Evolutionary conservation across 2,888 invertebrate genomes (phyloP), one percentile per base, ranked within the genome.

Genomic region (Synergus gifuensis): DNA sequence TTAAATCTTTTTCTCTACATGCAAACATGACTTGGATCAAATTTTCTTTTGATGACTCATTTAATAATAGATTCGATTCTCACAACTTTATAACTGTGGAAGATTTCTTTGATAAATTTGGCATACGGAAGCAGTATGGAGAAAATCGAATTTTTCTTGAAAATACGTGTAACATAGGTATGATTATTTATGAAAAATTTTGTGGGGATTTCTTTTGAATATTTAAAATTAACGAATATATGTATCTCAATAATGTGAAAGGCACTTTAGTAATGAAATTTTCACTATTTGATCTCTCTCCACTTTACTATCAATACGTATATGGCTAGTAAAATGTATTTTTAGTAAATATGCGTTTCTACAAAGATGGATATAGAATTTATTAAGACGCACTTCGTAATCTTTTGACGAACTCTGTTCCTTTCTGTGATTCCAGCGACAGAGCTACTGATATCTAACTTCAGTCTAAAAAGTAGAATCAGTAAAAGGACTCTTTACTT

Each of bases 251-350:
- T 78, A 80, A 69, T 79, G 80, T 82, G 46, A 81, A 85, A 85
- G 85, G 85, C 85, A 85, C 85, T 85, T 84, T 82, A 81, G 66
- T 78, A 82, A 62, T 79, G 78, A 79, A 81, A 79, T 79, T 77
- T 49, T 78, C 67, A 36, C 67, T 76, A 69, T 40, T 73, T 64
- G 67, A 49, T 77, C 73, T 76, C 77, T 73, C 49, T 22, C 18
- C 49, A 63, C 64, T 54, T 76, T 78, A 79, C 67, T 69, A 83
- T 78, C 76, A 82, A 83, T 81, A 78, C 77, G 54, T 78, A 80
- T 78, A 67, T 82, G 76, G 67, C 81, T 78, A 84, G 79, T 80
- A 78, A 82, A 80, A 46, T 79, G 44, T 11, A 2, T 4, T 54
- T 18, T 54, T 18, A 36, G 36, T 36, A 36, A 5, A 36, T 7